Conservation (phyloP, 1,140 invertebrate genomes). For the Drosophila equinoxialis region DNA sequence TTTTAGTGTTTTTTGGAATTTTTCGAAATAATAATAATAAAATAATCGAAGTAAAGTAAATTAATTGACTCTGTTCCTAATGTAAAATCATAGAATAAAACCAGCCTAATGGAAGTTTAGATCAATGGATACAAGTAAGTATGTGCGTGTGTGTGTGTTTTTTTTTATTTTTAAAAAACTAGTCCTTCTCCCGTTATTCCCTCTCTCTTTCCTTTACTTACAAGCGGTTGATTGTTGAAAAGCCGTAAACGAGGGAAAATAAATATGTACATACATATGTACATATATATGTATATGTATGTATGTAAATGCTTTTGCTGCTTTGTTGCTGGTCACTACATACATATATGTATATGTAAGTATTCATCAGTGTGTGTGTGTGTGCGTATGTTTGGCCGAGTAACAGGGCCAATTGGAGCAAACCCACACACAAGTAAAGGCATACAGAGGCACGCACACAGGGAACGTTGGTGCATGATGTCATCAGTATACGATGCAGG, state of each 20-base stretch:
- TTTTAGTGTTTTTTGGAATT: too few relatives aligned
- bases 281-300: not conserved
- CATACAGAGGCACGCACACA: conserved; percentile 15
- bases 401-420: conserved; percentile 23
- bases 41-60: too few relatives aligned
- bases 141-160: not conserved
- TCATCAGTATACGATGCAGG: conserved; percentile 58
- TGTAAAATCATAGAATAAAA: not conserved
- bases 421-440: conserved; percentile 2
- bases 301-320: not conserved
- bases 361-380: conserved; percentile 7
- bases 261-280: too few relatives aligned
- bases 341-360: conserved; percentile 22
- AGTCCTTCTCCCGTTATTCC: not conserved
- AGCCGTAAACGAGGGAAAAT: conserved; percentile 6
- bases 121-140: not conserved
- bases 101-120: not conserved
- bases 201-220: not conserved
- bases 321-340: conserved; percentile 21
- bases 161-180: not conserved
- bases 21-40: too few relatives aligned
- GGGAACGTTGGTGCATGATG: conserved; percentile 57
- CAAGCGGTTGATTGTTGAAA: conserved; percentile 2
- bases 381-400: conserved; percentile 1
- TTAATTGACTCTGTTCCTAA: too few relatives aligned